Base-by-base conservation (phyloP, 2,113 vertebrate species). In the Thymallus thymallus region DNA sequence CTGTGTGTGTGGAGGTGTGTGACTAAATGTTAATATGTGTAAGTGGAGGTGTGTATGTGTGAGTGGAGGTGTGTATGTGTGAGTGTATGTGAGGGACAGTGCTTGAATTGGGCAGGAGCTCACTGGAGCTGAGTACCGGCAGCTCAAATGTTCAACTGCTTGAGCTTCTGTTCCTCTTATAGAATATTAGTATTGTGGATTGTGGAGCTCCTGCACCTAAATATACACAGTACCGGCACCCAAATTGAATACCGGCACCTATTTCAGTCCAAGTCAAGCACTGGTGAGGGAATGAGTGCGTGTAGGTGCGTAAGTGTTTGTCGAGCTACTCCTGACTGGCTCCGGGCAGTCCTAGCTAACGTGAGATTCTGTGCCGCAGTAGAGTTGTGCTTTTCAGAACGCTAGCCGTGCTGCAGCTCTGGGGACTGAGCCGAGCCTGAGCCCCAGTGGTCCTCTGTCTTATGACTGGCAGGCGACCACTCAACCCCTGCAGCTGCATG, bases 251-350 rank as follows among this genome's bases (percentile, higher is more conserved):
- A 41, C 35, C 2, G 35, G 35, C 35, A 41, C 35, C 35, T 10
- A 41, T 41, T 10, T 41, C 35, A 41, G 35, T 41, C 35, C 35
- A 41, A 41, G 35, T 41, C 35, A 41, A 41, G 35, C 35, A 9
- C 9, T 41, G 35, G 35, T 41, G 35, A 41, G 35, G 35, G 35
- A 41, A 41, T 16, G 62, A 64, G 85, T 90, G 91, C 88, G 91
- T 91, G 90, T 88, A 86, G 30, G 77, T 91, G 87, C 86, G 84
- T 82, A 85, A 90, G 87, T 88, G 88, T 88, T 88, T 88, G 85
- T 81, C 72, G 84, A 85, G 86, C 79, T 81, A 69, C 85, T 86
- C 84, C 83, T 81, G 76, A 82, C 76, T 88, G 68, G 84, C 89
- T 91, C 78, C 80, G 78, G 87, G 86, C 87, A 78, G 84, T 83